Evolutionary conservation across 2,888 invertebrate genomes (phyloP), one percentile per base, ranked within the genome.

Genomic region (Cerastis rubricosa): DNA sequence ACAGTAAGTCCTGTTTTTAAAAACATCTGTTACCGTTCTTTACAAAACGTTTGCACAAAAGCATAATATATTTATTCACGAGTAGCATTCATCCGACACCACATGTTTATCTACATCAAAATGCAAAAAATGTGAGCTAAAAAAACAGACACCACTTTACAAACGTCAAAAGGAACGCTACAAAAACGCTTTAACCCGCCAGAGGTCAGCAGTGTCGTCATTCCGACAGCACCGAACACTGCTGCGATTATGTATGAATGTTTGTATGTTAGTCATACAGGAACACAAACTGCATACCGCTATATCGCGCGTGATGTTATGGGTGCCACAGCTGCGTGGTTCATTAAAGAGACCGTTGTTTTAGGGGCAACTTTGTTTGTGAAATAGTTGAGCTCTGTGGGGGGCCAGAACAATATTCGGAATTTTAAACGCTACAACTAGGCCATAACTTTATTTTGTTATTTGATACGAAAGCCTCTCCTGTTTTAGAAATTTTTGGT

Each of bases 251-350:
- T 80, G 45, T 81, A 71, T 75, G 76, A 81, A 71, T 80, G 82
- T 86, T 71, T 78, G 76, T 84, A 67, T 83, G 83, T 85, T 82
- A 82, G 80, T 72, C 84, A 83, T 78, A 79, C 73, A 78, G 22
- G 78, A 80, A 84, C 85, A 85, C 67, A 81, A 80, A 88, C 72
- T 72, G 71, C 71, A 67, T 72, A 67, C 61, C 49, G 74, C 43
- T 74, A 64, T 45, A 40, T 61, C 65, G 76, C 54, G 57, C 80
- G 78, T 86, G 77, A 80, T 83, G 78, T 79, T 78, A 77, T 78
- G 78, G 78, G 81, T 65, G 47, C 69, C 85, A 79, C 85, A 79
- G 80, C 81, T 83, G 86, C 65, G 70, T 67, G 59, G 78, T 71
- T 85, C 85, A 86, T 85, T 87, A 82, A 83, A 80, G 71, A 78